These are phyloP conservation scores for Callocephalon fimbriatum DNA, from an alignment of 2,113 vertebrate genomes.

Conservation along the genomic window DNA sequence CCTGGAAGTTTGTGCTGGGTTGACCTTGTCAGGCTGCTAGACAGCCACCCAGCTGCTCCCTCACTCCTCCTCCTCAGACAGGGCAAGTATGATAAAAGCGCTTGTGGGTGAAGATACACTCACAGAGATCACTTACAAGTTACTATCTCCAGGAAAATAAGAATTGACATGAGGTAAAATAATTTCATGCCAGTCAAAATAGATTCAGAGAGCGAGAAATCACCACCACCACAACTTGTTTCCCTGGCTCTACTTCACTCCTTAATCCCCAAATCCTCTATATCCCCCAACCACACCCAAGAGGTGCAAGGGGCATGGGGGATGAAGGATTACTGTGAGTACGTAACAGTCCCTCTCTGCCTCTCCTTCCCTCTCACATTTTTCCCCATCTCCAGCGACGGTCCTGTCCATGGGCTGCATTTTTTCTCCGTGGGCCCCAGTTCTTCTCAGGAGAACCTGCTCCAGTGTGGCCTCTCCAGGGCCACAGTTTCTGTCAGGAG, in stretches of 20 bases:
- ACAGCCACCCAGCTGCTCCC: not conserved
- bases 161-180: not conserved
- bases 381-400: not conserved
- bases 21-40: not conserved
- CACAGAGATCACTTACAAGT: not conserved
- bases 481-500: accelerated
- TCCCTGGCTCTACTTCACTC: not conserved
- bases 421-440: not conserved
- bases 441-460: not conserved
- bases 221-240: not conserved
- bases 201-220: not conserved
- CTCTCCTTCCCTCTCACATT: not conserved
- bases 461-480: not conserved
- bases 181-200: not conserved
- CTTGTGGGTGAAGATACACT: not conserved
- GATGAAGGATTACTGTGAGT: not conserved
- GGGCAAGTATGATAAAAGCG: not conserved
- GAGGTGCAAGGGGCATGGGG: not conserved
- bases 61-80: not conserved
- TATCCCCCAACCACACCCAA: accelerated
- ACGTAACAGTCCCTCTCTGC: not conserved
- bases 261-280: not conserved
- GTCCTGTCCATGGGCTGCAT: not conserved
- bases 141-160: not conserved
- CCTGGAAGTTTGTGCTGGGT: not conserved